These are phyloP conservation scores for Macaca fascicularis DNA, from an alignment of 2,113 vertebrate species.

Conservation along the genomic window T2T-MFA8v1.1 NC_088392.1:62749501-62750000, in stretches of 20 bases:
- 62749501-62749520: neutral
- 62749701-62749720: neutral
- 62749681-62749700: conserved; percentile 48
- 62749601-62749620: neutral
- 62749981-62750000: conserved; percentile 15
- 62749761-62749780: neutral
- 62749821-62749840: accelerated
- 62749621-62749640: conserved; percentile 40
- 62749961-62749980: neutral
- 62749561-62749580: neutral
- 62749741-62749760: neutral
- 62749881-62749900: neutral
- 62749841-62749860: neutral
- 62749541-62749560: neutral
- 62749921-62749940: neutral
- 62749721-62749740: neutral
- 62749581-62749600: neutral
- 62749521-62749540: neutral
- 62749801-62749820: neutral
- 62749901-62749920: conserved; percentile 31
- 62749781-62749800: neutral
- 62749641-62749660: conserved; percentile 35
- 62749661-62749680: neutral
- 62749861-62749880: neutral
- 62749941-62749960: neutral